These are phyloP conservation scores for Yponomeuta cagnagella DNA, from an alignment of 2,888 invertebrate genomes.

Conservation along the genomic window DNA sequence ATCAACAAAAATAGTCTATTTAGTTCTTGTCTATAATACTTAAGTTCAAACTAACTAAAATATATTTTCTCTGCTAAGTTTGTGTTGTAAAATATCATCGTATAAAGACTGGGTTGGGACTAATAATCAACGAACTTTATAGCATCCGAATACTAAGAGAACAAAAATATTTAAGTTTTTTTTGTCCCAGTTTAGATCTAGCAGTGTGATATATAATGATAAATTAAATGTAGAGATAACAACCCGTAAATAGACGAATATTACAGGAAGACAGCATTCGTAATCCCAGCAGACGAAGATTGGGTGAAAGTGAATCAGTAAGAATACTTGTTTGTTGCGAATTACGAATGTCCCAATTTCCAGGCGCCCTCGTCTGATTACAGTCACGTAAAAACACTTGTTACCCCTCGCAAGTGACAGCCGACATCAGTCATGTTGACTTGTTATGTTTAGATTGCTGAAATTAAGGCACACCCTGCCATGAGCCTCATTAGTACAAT, in stretches of 20 bases:
- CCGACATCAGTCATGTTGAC: not conserved
- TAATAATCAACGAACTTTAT: no score
- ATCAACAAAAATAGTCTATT: no score
- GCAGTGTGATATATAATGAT: no score
- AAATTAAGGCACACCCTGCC: not conserved
- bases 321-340: conserved; percentile 3
- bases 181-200: no score
- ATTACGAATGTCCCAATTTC: conserved; percentile 3
- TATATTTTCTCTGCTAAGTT: no score
- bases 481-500: not conserved
- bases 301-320: not conserved
- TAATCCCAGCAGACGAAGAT: not conserved
- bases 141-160: no score
- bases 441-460: not conserved
- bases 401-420: not conserved
- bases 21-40: no score
- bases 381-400: conserved; percentile 2
- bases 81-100: no score
- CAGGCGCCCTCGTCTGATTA: not conserved
- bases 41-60: no score
- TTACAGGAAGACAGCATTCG: not conserved
- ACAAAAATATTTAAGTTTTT: no score
- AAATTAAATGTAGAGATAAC: no score
- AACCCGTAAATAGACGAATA: not conserved
- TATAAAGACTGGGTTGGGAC: no score